These are phyloP conservation scores for Timema podura DNA, from an alignment of 2,888 invertebrate species.

Conservation along the genomic window DNA sequence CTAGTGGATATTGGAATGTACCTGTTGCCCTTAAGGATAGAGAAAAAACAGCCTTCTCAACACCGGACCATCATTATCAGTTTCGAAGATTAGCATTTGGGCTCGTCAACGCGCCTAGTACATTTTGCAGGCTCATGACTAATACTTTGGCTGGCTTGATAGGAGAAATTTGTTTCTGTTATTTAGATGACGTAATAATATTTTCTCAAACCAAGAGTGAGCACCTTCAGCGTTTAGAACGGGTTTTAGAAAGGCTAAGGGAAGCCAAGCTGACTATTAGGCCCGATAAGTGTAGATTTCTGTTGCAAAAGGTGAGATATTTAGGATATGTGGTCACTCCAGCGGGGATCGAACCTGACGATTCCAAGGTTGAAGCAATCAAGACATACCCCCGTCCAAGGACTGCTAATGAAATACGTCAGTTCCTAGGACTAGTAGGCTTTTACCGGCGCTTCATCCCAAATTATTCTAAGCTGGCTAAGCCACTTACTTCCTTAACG, in stretches of 20 bases:
- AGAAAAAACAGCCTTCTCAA: constrained; percentile 32
- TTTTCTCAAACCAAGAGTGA: constrained; percentile 20
- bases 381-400: background rate
- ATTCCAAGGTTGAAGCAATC: background rate
- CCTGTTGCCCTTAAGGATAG: constrained; percentile 27
- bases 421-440: constrained; percentile 35
- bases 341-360: constrained; percentile 28
- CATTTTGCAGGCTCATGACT: background rate
- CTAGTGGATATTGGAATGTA: constrained; percentile 32
- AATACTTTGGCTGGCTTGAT: background rate
- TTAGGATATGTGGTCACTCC: constrained; percentile 37
- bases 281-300: constrained; percentile 33
- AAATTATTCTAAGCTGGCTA: constrained; percentile 34
- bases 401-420: constrained; percentile 32
- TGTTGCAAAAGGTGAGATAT: constrained; percentile 28
- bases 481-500: constrained; percentile 34
- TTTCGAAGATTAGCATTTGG: background rate
- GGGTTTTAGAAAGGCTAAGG: constrained; percentile 30
- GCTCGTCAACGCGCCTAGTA: background rate
- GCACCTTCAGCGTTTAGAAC: constrained; percentile 27
- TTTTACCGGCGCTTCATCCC: constrained; percentile 38
- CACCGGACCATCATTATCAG: constrained; percentile 22
- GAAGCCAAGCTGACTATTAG: constrained; percentile 31
- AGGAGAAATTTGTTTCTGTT: background rate
- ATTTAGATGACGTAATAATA: background rate